phyloP scores from a whole-genome alignment of 37 sponge, comb jelly and placozoan species.

The Cliona cf. orientalis region DNA sequence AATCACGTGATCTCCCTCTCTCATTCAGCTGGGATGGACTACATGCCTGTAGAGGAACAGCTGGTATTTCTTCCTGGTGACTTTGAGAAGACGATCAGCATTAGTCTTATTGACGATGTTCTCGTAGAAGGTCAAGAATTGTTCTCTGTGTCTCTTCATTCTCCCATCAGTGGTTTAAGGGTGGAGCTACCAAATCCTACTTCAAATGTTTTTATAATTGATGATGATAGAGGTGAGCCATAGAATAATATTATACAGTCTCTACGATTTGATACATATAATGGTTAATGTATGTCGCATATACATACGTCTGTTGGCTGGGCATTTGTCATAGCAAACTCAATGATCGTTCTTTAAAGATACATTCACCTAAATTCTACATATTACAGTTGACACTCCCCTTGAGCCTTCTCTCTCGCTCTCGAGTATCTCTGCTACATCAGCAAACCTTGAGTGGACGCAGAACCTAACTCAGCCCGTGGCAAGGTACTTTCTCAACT shows the following conservation, averaged over 20 bases:
- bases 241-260: not conserved
- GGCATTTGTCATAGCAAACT: no score
- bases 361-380: not conserved
- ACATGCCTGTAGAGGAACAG: not conserved
- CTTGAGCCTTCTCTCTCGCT: not conserved
- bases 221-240: not conserved
- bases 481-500: slow-evolving; percentile 1
- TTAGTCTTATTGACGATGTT: not conserved
- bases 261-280: not conserved
- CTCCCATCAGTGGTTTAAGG: not conserved
- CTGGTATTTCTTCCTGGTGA: not conserved
- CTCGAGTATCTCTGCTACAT: not conserved
- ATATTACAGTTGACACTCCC: not conserved
- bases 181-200: not conserved
- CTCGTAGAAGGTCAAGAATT: not conserved
- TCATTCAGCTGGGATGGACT: slow-evolving; percentile 6
- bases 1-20: not conserved
- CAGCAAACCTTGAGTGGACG: not conserved
- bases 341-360: no score
- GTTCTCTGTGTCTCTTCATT: not conserved
- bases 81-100: not conserved
- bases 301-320: no score
- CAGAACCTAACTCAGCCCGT: not conserved
- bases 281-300: no score
- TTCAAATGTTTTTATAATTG: not conserved